phyloP scores from a whole-genome alignment of 1,140 invertebrate species.

The Drosophila insularis region DNA sequence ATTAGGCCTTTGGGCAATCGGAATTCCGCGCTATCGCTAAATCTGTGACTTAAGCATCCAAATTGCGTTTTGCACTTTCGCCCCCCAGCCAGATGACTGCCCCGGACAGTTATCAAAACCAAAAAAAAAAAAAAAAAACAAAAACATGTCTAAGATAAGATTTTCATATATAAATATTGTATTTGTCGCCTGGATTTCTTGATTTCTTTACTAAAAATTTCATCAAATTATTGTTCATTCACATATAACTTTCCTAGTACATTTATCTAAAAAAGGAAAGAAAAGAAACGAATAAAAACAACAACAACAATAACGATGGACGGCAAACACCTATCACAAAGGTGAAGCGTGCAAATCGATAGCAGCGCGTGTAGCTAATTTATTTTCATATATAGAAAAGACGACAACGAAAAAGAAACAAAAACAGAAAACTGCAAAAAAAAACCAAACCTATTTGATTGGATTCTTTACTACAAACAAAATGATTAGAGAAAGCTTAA shows the following conservation, averaged over 20 bases:
- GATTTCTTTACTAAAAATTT: conserved; percentile 18
- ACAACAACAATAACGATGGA: not conserved
- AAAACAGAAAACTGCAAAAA: not conserved
- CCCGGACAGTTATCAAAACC: conserved; percentile 1
- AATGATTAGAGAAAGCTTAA: conserved; percentile 77
- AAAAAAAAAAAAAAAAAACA: no score
- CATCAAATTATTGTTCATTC: conserved; percentile 1
- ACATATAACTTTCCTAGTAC: conserved; percentile 14
- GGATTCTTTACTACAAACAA: conserved; percentile 62
- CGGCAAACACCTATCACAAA: conserved; percentile 38
- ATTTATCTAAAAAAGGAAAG: conserved; percentile 6
- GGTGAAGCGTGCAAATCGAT: conserved; percentile 54
- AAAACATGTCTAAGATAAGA: conserved; percentile 3
- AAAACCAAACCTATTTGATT: conserved; percentile 8
- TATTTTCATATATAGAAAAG: conserved; percentile 36
- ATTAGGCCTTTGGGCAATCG: not conserved
- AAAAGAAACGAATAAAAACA: conserved; percentile 1
- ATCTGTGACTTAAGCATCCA: not conserved
- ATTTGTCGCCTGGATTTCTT: conserved; percentile 12
- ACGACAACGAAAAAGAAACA: conserved; percentile 1
- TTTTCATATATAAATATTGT: not conserved
- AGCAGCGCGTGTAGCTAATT: conserved; percentile 72
- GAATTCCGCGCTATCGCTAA: not conserved
- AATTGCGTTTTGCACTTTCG: conserved; percentile 3
- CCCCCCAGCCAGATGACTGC: not conserved